Base-by-base conservation (phyloP, 2,888 invertebrate genomes). In the Cephus sareptanus region DNA sequence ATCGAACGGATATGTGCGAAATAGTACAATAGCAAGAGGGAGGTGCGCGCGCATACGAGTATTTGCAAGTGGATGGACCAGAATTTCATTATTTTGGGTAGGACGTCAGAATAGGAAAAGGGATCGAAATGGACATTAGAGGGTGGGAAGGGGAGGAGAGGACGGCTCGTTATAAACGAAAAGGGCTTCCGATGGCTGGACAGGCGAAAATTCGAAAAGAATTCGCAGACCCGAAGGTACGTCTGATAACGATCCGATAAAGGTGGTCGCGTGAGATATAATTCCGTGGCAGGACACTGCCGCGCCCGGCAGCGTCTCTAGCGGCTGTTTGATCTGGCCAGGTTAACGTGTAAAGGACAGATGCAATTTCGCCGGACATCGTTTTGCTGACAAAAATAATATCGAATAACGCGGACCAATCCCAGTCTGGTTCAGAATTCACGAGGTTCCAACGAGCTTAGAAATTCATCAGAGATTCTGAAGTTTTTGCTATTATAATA, bases 371-470 rank as follows among this genome's bases (percentile, higher is more conserved):
- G 84, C 86, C 86, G 85, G 86, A 88, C 87, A 90, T 90, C 90
- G 89, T 88, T 89, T 89, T 88, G 87, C 88, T 89, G 90, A 90
- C 89, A 90, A 89, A 90, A 88, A 89, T 87, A 88, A 89, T 87
- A 89, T 90, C 89, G 87, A 86, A 85, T 87, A 85, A 85, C 85
- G 85, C 76, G 9, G 23, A 56, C 56, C 15, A 23, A 23, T 23
- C 2, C 6, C 23, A 6, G 56, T 4, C 12, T 31, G 33, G 71
- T 9, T 31, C 71, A 3, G 33, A 12, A 12, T 31, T 71, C 71
- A 11, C 12, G 71, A 31, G 31, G 71, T 56, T 23, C 2, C 9
- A 9, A 23, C 56, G 9, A 33, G 33, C 33, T 33, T 33, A 33
- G 33, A 33, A 33, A 33, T 33, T 33, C 56, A 23, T 56, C 9